phyloP scores from a whole-genome alignment of 2,113 vertebrate species.

The Naja naja region DNA sequence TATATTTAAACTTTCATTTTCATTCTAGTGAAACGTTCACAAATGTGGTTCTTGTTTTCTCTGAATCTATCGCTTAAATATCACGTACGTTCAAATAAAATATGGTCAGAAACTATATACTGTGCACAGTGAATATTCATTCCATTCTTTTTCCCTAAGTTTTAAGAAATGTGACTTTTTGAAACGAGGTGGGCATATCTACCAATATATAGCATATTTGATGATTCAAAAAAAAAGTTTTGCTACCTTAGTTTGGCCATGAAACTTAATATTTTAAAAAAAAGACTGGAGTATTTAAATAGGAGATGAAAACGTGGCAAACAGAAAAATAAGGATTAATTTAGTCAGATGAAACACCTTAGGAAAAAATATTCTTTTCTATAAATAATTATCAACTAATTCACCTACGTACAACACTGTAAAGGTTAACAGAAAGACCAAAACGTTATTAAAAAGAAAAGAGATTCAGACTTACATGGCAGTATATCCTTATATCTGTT shows the following conservation, averaged over 20 bases:
- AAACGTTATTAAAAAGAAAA: slow-evolving; percentile 39
- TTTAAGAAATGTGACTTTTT: not conserved
- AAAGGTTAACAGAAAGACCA: slow-evolving; percentile 27
- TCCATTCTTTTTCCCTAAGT: not conserved
- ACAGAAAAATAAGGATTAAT: not conserved
- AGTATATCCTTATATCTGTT: slow-evolving; percentile 99
- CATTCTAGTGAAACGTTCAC: not conserved
- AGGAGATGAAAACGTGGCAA: slow-evolving; percentile 4
- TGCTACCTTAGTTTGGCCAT: fast-evolving
- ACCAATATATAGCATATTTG: not conserved
- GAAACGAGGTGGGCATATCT: not conserved
- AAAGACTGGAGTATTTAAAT: slow-evolving; percentile 8
- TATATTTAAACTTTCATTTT: not conserved
- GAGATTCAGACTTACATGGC: slow-evolving; percentile 85
- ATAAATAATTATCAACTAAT: slow-evolving; percentile 30
- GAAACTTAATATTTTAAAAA: not conserved
- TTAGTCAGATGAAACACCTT: not conserved
- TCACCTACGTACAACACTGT: slow-evolving; percentile 28
- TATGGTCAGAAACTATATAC: not conserved
- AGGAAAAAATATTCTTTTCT: slow-evolving; percentile 1
- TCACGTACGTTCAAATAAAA: not conserved
- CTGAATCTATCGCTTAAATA: not conserved
- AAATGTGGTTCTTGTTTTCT: not conserved
- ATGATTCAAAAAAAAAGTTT: not conserved
- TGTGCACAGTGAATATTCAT: not conserved